A percentile compares a stretch with the other conserved stretches of the same genome.
Conservation (phyloP, 2,888 invertebrate genomes). For the Venustoraphidia nigricollis region DNA sequence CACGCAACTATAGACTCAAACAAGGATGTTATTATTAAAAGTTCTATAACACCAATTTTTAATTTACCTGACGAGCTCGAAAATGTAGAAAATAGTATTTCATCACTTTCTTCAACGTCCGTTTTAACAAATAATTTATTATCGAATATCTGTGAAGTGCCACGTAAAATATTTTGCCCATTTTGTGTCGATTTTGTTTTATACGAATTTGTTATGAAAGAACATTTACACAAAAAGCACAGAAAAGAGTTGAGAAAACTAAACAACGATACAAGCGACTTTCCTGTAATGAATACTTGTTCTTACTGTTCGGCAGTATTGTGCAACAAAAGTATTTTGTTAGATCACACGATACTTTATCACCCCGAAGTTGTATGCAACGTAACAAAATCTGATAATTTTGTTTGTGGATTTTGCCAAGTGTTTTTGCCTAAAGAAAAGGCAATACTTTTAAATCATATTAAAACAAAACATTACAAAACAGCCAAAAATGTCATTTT, state of each 20-base stretch:
- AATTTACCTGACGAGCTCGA: not conserved
- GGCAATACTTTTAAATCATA: not conserved
- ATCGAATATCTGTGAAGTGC: not conserved
- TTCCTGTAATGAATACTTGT: too few species aligned
- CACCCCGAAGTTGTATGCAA: not conserved
- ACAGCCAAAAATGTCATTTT: too few species aligned
- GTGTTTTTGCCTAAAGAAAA: too few species aligned
- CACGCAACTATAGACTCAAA: not conserved
- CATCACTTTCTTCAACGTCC: not conserved
- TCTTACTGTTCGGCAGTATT: not conserved
- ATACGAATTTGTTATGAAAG: not conserved
- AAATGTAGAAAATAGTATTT: not conserved
- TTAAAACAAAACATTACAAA: too few species aligned
- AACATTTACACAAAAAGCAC: not conserved
- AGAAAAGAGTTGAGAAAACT: not conserved
- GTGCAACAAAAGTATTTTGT: not conserved
- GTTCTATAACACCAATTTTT: not conserved
- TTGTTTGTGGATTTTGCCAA: not conserved
- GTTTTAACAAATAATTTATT: not conserved
- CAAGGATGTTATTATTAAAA: not conserved
- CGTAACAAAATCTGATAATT: not conserved
- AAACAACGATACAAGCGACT: too few species aligned
- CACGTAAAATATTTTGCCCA: not conserved
- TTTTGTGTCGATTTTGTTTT: not conserved
- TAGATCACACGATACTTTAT: not conserved